Base-by-base conservation (phyloP, 2,113 vertebrate species). In the Acinonyx jubatus region DNA sequence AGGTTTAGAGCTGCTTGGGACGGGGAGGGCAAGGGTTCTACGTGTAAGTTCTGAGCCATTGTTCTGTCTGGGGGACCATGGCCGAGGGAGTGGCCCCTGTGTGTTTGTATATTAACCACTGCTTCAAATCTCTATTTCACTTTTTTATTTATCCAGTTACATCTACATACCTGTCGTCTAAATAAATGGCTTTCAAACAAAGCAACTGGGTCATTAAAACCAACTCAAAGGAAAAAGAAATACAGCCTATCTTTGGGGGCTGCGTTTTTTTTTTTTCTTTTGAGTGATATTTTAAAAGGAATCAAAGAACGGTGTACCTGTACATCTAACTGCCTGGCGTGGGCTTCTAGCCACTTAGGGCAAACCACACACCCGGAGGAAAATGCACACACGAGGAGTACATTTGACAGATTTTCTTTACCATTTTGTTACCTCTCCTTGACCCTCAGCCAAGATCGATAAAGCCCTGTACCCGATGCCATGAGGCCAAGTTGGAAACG, bases 1-100 rank as follows among this genome's bases (percentile, higher is more conserved):
- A 1, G 12, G 78, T 97, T 97, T 93, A 92, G 95, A 98, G 96
- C 96, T 98, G 79, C 86, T 97, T 79, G 86, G 95, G 19, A 78
- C 74, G 61, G 69, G 18, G 8, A 2, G 27, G 45, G 76, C 33
- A 7, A 36, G 84, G 97, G 93, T 98, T 97, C 88, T 93, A 80
- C 91, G 87, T 78, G 65, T 97, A 61, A 94, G 96, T 98, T 98
- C 98, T 99, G 98, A 99, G 98, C 98, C 98, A 90, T 98, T 98
- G 96, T 97, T 98, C 97, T 71, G 92, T 97, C 87, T 90, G 84
- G 89, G 93, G 97, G 61, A 94, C 36, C 89, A 97, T 96, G 96
- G 92, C 97, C 79, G 29, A 94, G 94, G 92, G 98, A 98, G 97
- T 97, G 96, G 95, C 93, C 98, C 97, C 68, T 68, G 10, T 73